Conservation (phyloP, 2,888 invertebrate species). For the Callimorpha dominula region DNA sequence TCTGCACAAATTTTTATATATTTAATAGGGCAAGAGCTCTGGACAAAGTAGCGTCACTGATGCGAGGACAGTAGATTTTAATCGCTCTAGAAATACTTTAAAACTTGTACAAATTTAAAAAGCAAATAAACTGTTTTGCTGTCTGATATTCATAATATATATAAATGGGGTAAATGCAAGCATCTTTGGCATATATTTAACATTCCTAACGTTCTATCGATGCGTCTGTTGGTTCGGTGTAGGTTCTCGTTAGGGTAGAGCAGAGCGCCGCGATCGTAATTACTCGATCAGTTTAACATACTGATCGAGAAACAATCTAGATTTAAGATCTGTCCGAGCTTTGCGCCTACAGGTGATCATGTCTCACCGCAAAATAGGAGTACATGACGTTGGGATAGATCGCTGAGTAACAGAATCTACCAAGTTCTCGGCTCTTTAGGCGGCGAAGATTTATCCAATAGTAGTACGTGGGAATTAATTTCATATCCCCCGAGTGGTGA, state of each 20-base stretch:
- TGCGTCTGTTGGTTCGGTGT: background rate
- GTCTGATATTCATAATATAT: background rate
- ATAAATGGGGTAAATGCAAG: background rate
- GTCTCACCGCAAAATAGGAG: too few relatives aligned
- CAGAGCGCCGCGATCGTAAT: background rate
- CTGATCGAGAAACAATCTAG: too few relatives aligned
- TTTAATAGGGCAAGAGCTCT: conserved; percentile 11
- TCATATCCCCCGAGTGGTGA: background rate
- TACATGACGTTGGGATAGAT: background rate
- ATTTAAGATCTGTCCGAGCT: background rate
- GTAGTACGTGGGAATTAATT: too few relatives aligned
- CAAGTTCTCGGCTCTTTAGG: background rate
- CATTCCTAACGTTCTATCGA: background rate
- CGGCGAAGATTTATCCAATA: background rate
- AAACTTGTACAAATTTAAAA: background rate
- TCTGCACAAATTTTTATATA: conserved; percentile 45
- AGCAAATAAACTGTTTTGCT: background rate
- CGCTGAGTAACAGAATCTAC: background rate
- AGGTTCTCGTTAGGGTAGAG: background rate
- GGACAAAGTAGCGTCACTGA: background rate
- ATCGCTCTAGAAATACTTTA: background rate
- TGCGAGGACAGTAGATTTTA: background rate
- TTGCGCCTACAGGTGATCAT: too few relatives aligned
- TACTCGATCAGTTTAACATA: too few relatives aligned
- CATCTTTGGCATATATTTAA: background rate